phyloP scores from a whole-genome alignment of 1,140 invertebrate genomes.

The Myzus persicae region DNA sequence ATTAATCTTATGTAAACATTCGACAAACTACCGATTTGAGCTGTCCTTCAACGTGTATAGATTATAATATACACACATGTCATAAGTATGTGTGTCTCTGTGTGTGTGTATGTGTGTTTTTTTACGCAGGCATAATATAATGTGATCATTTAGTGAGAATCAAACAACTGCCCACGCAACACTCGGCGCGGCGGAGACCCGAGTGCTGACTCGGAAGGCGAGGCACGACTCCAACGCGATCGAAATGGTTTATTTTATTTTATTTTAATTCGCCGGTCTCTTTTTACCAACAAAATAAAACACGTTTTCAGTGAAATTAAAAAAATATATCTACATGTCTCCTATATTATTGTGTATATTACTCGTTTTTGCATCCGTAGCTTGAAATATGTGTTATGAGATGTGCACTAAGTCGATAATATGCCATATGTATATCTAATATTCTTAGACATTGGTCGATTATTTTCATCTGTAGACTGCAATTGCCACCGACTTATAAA shows the following conservation, averaged over 20 bases:
- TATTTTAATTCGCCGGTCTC: conserved; percentile 3
- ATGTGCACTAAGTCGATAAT: background rate
- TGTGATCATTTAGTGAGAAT: conserved; percentile 29
- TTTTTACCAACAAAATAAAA: background rate
- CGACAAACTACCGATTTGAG: conserved; percentile 32
- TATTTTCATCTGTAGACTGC: background rate
- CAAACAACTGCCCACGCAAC: conserved; percentile 38
- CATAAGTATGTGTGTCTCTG: background rate
- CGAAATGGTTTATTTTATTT: conserved; percentile 11
- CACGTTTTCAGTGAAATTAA: conserved; percentile 4
- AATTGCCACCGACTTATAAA: background rate
- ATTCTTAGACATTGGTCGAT: background rate
- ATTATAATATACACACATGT: conserved; percentile 20
- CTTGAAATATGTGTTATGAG: background rate
- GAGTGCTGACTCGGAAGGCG: conserved; percentile 29
- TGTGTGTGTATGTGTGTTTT: background rate
- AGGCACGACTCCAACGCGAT: conserved; percentile 11
- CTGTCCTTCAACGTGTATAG: conserved; percentile 19
- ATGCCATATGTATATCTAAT: background rate
- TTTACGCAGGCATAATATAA: background rate
- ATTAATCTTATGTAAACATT: conserved; percentile 52
- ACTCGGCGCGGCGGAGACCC: background rate
- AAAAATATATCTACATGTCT: background rate
- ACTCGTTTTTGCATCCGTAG: background rate
- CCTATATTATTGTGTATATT: too few species aligned